Percentiles rank a stretch among this genome's conserved stretches.
Evolutionary conservation across 2,888 invertebrate genomes (phyloP).

Genomic region (Ephialtes manifestator): DNA sequence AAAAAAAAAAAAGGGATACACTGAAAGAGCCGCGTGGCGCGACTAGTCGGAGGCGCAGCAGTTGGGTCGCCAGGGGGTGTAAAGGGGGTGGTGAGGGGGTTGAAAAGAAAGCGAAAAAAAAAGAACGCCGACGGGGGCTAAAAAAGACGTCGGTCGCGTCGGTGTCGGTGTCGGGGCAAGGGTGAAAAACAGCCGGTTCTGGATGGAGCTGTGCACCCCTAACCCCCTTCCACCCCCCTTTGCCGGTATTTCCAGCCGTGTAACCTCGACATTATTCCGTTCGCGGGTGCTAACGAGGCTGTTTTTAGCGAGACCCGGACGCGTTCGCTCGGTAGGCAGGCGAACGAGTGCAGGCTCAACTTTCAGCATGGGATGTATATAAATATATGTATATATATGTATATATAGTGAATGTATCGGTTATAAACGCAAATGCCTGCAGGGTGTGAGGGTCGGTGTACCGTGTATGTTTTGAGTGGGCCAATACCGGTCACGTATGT

Average conservation of each 20-base stretch:
- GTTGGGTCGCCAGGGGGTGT: constrained; percentile 16
- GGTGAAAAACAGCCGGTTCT: constrained; percentile 45
- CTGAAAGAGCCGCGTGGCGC: background rate
- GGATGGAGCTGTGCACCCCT: constrained; percentile 46
- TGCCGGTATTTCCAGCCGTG: constrained; percentile 68
- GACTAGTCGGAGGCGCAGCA: background rate
- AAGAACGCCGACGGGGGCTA: constrained; percentile 44
- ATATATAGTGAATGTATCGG: constrained; percentile 17
- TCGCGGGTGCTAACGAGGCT: constrained; percentile 73
- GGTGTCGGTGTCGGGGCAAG: constrained; percentile 18
- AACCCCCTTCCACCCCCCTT: constrained; percentile 4
- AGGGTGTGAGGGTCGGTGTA: constrained; percentile 4
- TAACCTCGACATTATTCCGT: constrained; percentile 76
- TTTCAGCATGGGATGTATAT: constrained; percentile 11
- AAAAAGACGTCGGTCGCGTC: constrained; percentile 57
- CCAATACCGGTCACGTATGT: constrained; percentile 10
- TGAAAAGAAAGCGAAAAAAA: constrained; percentile 47
- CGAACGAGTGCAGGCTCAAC: constrained; percentile 9
- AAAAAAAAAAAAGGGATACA: constrained; percentile 26
- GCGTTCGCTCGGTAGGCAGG: constrained; percentile 1
- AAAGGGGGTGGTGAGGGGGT: background rate
- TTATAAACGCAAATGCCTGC: background rate
- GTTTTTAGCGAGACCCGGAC: constrained; percentile 69
- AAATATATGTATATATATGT: background rate
- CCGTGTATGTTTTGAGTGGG: constrained; percentile 15